Conservation (phyloP, 2,113 vertebrate genomes). For the Scytalopus superciliaris region DNA sequence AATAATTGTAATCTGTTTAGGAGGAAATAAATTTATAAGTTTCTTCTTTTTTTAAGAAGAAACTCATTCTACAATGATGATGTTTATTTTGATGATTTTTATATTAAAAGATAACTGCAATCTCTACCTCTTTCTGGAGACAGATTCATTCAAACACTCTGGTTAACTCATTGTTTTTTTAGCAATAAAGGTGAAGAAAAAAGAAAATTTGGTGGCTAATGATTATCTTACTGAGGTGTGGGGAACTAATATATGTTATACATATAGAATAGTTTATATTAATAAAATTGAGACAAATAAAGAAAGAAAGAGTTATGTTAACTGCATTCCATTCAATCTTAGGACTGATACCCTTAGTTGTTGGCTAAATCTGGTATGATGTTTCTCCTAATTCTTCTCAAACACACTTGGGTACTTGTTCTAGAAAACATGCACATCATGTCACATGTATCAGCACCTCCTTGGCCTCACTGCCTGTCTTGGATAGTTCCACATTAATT, state of each 20-base stretch:
- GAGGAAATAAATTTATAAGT: background rate
- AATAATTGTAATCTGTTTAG: slow-evolving; percentile 15
- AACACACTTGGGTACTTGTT: background rate
- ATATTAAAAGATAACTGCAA: background rate
- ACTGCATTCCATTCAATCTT: background rate
- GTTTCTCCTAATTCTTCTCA: background rate
- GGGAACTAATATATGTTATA: rapidly evolving
- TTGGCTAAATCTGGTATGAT: background rate
- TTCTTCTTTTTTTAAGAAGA: rapidly evolving
- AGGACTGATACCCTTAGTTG: background rate
- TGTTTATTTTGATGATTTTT: background rate
- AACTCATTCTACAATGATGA: background rate
- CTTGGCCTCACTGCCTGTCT: background rate
- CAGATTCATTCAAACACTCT: background rate
- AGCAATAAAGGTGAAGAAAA: background rate
- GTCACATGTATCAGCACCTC: rapidly evolving
- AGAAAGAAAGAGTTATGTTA: background rate
- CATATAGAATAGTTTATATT: background rate
- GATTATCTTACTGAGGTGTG: background rate
- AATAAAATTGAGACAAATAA: background rate
- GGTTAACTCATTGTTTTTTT: background rate
- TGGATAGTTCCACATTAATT: background rate
- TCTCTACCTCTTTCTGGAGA: background rate
- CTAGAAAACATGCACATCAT: background rate
- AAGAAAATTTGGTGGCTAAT: background rate